Percentiles rank a stretch among this genome's conserved stretches.
phyloP scores from a whole-genome alignment of 2,113 vertebrate genomes.

The Sorex araneus region DNA sequence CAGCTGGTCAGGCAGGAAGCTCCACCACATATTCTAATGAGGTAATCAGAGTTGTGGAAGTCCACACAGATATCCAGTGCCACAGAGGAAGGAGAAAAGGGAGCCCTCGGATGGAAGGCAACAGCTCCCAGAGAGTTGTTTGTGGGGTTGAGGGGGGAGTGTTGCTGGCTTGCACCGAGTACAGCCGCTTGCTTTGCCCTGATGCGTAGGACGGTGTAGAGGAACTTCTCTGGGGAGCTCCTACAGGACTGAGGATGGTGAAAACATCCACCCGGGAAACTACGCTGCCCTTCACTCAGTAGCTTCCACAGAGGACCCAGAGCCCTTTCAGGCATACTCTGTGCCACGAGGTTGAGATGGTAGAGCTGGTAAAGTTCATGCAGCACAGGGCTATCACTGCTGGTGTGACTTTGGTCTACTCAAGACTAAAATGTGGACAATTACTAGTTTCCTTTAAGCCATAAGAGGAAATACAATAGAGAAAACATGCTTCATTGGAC shows the following conservation, averaged over 20 bases:
- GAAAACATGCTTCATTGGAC: not conserved
- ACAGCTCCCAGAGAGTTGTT: not conserved
- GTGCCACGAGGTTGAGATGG: not conserved
- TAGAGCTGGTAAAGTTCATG: constrained; percentile 55
- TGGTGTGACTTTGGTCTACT: constrained; percentile 14
- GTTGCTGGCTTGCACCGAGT: constrained; percentile 63
- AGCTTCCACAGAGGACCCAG: not conserved
- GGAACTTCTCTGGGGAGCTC: constrained; percentile 59
- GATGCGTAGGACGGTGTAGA: constrained; percentile 38
- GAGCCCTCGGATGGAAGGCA: not conserved
- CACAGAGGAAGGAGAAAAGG: not conserved
- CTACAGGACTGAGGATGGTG: constrained; percentile 21
- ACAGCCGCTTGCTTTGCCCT: constrained; percentile 58
- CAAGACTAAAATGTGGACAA: constrained; percentile 37
- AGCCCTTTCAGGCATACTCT: not conserved
- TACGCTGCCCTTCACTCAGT: not conserved
- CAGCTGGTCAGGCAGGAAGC: constrained; percentile 32
- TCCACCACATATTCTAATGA: constrained; percentile 70
- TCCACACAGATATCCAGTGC: constrained; percentile 22
- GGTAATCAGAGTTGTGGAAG: constrained; percentile 64
- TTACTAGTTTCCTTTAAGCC: constrained; percentile 13
- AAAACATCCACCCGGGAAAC: constrained; percentile 41
- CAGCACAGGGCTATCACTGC: not conserved
- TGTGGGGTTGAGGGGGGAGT: not conserved
- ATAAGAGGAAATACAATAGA: constrained; percentile 65